Evolutionary conservation across 2,888 invertebrate species (phyloP).

Genomic region (Rhabditoides inermis): DNA sequence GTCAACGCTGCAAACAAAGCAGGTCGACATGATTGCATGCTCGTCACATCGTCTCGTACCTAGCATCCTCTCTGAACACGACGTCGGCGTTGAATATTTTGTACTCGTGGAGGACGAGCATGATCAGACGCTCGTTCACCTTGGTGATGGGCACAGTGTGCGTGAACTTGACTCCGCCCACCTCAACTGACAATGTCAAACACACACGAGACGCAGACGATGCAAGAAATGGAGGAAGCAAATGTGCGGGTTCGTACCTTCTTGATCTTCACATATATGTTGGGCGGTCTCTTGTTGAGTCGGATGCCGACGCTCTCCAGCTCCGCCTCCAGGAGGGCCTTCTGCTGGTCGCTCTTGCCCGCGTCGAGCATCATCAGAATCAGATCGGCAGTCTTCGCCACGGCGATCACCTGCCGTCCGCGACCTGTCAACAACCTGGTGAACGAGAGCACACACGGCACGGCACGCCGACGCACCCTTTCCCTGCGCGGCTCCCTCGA

Average conservation of each 20-base stretch:
- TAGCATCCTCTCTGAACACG: slow-evolving; percentile 87
- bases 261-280: slow-evolving; percentile 89
- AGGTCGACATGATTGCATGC: background rate
- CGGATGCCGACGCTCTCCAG: slow-evolving; percentile 94
- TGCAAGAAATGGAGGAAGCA: background rate
- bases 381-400: slow-evolving; percentile 91
- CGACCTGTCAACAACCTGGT: slow-evolving; percentile 19
- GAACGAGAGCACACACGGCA: background rate
- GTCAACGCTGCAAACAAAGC: slow-evolving; percentile 59
- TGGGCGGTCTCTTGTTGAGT: slow-evolving; percentile 85
- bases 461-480: slow-evolving; percentile 28
- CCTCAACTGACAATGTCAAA: slow-evolving; percentile 6
- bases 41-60: slow-evolving; percentile 60
- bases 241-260: slow-evolving; percentile 15
- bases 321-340: slow-evolving; percentile 70
- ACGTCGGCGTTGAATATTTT: slow-evolving; percentile 68
- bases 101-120: slow-evolving; percentile 94
- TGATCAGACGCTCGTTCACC: slow-evolving; percentile 90
- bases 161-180: slow-evolving; percentile 88
- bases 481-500: slow-evolving; percentile 91
- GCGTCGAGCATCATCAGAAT: slow-evolving; percentile 99
- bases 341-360: slow-evolving; percentile 91
- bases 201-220: too few relatives aligned
- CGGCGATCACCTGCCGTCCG: slow-evolving; percentile 77
- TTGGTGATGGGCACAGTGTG: slow-evolving; percentile 85